phyloP scores from a whole-genome alignment of 2,797 vertebrate species.

The Arrhamphus sclerolepis region DNA sequence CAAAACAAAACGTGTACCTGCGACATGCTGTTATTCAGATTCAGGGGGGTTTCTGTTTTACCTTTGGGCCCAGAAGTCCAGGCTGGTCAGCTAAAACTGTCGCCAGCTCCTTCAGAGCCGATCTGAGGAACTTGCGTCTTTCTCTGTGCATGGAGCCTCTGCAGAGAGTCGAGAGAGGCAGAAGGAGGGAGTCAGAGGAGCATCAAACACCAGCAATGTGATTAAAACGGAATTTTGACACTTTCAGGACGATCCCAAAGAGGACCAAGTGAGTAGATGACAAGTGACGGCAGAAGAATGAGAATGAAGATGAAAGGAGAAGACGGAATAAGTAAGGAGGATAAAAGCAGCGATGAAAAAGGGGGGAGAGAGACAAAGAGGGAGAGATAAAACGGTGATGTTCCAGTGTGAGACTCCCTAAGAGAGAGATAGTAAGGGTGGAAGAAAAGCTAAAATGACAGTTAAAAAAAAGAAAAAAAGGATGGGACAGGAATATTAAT shows the following conservation, averaged over 20 bases:
- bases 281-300: conserved; percentile 42
- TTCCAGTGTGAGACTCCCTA: conserved; percentile 29
- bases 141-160: conserved; percentile 97
- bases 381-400: conserved; percentile 16
- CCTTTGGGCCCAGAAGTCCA: conserved; percentile 95
- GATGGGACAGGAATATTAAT: conserved; percentile 8
- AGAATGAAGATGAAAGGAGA: conserved; percentile 58
- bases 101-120: conserved; percentile 94
- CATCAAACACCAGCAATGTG: conserved; percentile 24
- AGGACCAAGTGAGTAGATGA: conserved; percentile 43
- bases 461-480: conserved; percentile 11
- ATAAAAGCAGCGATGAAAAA: conserved; percentile 44
- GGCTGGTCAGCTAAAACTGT: conserved; percentile 98
- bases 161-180: conserved; percentile 45
- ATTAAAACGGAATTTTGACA: conserved; percentile 60
- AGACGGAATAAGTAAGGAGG: conserved; percentile 54
- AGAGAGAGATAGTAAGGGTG: conserved; percentile 8
- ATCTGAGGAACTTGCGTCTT: conserved; percentile 95
- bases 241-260: conserved; percentile 56
- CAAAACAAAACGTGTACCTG: too few relatives aligned
- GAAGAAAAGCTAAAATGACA: conserved; percentile 12
- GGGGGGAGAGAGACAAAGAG: conserved; percentile 18
- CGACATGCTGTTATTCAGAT: too few relatives aligned
- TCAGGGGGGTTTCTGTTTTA: conserved; percentile 55
- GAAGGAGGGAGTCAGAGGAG: conserved; percentile 24